Evolutionary conservation across 2,113 vertebrate genomes (phyloP), one percentile per base, ranked within the genome.

Genomic region (Proterorhinus semilunaris): DNA sequence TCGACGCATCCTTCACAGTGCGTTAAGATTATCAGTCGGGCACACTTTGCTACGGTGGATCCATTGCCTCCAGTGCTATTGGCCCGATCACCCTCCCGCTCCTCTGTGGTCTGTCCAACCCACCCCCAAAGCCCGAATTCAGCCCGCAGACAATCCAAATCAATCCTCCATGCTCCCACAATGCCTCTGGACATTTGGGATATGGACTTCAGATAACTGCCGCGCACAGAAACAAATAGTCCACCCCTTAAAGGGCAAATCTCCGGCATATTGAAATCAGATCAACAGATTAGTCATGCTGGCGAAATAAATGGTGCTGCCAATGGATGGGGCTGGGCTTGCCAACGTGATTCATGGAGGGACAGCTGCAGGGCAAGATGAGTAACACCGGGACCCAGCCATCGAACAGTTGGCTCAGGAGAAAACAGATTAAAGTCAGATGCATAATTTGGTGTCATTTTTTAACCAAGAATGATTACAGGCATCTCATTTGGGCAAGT

Each of bases 251-350:
- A 81, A 79, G 66, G 76, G 83, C 65, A 79, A 47, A 42, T 63
- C 71, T 71, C 68, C 75, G 67, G 64, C 73, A 72, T 83, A 83
- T 79, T 81, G 83, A 81, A 85, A 87, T 81, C 73, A 78, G 80
- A 83, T 86, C 66, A 81, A 61, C 72, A 74, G 83, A 79, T 83
- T 59, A 77, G 68, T 78, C 75, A 78, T 72, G 78, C 82, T 78
- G 66, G 72, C 69, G 71, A 75, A 67, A 79, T 80, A 71, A 85
- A 85, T 76, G 79, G 59, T 4, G 9, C 21, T 82, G 86, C 74
- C 87, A 74, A 75, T 84, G 78, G 54, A 77, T 6, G 52, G 17
- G 77, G 63, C 16, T 66, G 42, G 62, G 46, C 59, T 62, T 64
- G 81, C 72, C 81, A 77, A 53, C 64, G 75, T 80, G 86, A 84